Evolutionary conservation across 1,140 invertebrate genomes (phyloP).

Genomic region (Galleria mellonella): DNA sequence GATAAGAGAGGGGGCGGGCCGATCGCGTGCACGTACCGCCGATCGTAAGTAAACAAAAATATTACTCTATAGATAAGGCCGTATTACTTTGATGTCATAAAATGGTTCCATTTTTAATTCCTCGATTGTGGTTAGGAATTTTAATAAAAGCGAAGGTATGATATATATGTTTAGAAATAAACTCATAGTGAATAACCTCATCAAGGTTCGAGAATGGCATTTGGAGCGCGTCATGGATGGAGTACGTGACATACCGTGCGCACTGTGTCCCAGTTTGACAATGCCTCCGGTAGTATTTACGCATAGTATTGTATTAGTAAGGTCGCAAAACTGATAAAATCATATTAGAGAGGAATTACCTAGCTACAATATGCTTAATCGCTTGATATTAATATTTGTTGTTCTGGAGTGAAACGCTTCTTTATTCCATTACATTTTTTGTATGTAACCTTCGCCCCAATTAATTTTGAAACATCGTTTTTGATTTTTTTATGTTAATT

Average conservation of each 20-base stretch:
- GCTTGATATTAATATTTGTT: no score
- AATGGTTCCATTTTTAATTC: slow-evolving; percentile 13
- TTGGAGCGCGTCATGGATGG: slow-evolving; percentile 24
- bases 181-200: slow-evolving; percentile 30
- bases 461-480: no score
- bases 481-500: no score
- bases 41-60: slow-evolving; percentile 37
- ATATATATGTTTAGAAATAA: slow-evolving; percentile 25
- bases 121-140: slow-evolving; percentile 14
- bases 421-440: no score
- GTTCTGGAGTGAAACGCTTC: no score
- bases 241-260: slow-evolving; percentile 28
- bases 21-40: slow-evolving; percentile 24
- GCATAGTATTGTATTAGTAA: no score
- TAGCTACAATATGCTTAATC: no score
- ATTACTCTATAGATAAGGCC: slow-evolving; percentile 6
- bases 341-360: no score
- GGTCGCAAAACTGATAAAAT: no score
- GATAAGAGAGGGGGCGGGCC: slow-evolving; percentile 17
- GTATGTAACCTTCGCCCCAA: no score
- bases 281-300: no score
- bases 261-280: slow-evolving; percentile 21
- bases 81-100: slow-evolving; percentile 9
- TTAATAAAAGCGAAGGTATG: slow-evolving; percentile 29
- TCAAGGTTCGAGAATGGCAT: slow-evolving; percentile 28